Base-by-base conservation (phyloP, 2,797 vertebrate genomes). In the Acanthurus leucopareius region DNA sequence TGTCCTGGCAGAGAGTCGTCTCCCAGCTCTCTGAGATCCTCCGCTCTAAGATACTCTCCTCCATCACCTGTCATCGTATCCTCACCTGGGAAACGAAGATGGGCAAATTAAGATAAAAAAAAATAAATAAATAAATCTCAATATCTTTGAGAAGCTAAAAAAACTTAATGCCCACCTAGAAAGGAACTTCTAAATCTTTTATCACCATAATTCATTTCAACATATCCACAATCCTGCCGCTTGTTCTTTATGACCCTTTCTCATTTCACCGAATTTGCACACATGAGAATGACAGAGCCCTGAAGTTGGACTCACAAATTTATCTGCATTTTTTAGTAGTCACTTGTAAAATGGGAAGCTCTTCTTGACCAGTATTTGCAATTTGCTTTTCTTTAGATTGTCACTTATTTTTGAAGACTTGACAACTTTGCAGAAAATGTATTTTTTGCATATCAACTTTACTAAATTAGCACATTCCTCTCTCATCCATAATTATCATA, bases 31-130 rank as follows among this genome's bases (percentile, higher is more conserved):
- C 96, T 94, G 40, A 99, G 94, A 73, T 99, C 98, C 88, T 99
- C 98, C 1, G 98, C 96, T 89, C 98, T 95, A 1, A 99, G 95
- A 81, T 99, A 99, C 79, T 99, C 98, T 25, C 97, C 97, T 44
- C 97, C 97, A 77, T 99, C 98, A 11, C 98, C 98, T 1, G 97
- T 99, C 97, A 99, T 97, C 0, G 97, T 98, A 90, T 99, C 98
- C 69, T 99, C 98, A 78, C 97, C 98, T 99, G 87, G 5, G 15
- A 75, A 82, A 81, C 16, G 71, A 57, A 48, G 4, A 60, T 13
- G 17, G 15, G 5, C 22, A 8, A 65, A 58, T 54, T 73, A 16
- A 62, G 16, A 69, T 56, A 2, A 19, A 1, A 16, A 3, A 49
- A 47, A 47, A 69, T 56, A 2, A 19, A 1, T 11, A 3, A 49